These are phyloP conservation scores for Merluccius polli DNA, from an alignment of 2,797 vertebrate genomes.

Conservation along the genomic window DNA sequence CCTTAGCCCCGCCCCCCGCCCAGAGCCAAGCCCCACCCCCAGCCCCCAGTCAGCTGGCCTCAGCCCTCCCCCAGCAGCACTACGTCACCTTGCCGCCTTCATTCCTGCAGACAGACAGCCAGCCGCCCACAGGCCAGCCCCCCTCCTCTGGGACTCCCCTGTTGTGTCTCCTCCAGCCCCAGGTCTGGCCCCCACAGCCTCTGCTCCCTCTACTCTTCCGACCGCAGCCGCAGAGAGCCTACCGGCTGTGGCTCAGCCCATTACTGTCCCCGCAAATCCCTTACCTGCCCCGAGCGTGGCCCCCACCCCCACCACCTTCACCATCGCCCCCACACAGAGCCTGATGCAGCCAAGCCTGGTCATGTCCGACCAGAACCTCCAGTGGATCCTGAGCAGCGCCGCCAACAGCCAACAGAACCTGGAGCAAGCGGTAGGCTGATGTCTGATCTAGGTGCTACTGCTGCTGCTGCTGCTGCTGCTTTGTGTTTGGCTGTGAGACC, in stretches of 20 bases:
- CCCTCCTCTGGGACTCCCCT: not conserved
- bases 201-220: constrained; percentile 39
- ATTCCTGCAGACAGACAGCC: constrained; percentile 75
- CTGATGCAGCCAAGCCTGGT: constrained; percentile 90
- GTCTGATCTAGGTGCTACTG: not conserved
- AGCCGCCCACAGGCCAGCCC: not conserved
- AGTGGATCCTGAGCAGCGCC: constrained; percentile 96
- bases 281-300: constrained; percentile 42
- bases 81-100: constrained; percentile 79
- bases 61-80: constrained; percentile 74
- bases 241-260: constrained; percentile 64
- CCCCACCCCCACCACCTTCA: constrained; percentile 71
- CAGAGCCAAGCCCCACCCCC: constrained; percentile 70
- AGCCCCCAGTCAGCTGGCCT: constrained; percentile 51
- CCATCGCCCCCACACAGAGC: constrained; percentile 83
- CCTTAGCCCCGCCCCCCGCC: constrained; percentile 76
- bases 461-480: not conserved
- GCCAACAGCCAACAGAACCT: constrained; percentile 82
- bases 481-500: not conserved
- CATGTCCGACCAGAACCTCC: constrained; percentile 95
- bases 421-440: constrained; percentile 85
- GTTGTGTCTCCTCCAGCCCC: constrained; percentile 19
- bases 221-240: constrained; percentile 36
- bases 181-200: constrained; percentile 64
- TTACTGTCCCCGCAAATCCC: constrained; percentile 81